Percentiles rank a stretch among this genome's conserved stretches.
Evolutionary conservation across 2,888 invertebrate species (phyloP).

Genomic region (Papilio protenor): DNA sequence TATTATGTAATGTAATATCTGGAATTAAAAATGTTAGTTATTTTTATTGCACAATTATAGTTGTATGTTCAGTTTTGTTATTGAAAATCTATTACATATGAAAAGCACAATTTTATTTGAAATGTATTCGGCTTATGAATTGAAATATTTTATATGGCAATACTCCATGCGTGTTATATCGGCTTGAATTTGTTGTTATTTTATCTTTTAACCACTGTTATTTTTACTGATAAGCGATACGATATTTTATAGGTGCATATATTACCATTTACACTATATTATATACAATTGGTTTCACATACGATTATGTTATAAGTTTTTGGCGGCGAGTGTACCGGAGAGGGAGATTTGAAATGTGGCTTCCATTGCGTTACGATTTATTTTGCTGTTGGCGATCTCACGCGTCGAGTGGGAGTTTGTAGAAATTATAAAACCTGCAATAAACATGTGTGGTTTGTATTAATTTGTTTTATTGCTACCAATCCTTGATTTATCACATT

Average conservation of each 20-base stretch:
- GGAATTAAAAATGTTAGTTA: background rate
- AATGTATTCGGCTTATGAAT: conserved; percentile 23
- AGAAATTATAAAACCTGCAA: conserved; percentile 62
- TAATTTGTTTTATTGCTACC: background rate
- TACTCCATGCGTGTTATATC: conserved; percentile 35
- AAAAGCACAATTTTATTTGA: conserved; percentile 31
- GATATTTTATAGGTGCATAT: conserved; percentile 36
- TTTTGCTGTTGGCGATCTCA: conserved; percentile 65
- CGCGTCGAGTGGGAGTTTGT: conserved; percentile 56
- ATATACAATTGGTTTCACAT: conserved; percentile 27
- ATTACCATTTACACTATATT: conserved; percentile 2
- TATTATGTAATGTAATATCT: background rate
- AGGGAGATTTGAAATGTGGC: conserved; percentile 50
- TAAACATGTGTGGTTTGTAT: conserved; percentile 71
- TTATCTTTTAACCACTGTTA: conserved; percentile 39
- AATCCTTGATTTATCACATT: background rate
- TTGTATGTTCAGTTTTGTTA: conserved; percentile 40
- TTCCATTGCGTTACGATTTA: conserved; percentile 54
- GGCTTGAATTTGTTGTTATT: conserved; percentile 40
- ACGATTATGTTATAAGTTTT: conserved; percentile 35
- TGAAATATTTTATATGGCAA: conserved; percentile 35
- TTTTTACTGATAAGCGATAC: conserved; percentile 34
- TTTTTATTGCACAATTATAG: conserved; percentile 23
- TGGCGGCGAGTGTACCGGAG: conserved; percentile 28
- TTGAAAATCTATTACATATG: conserved; percentile 39